Evolutionary conservation across 2,888 invertebrate species (phyloP).

Genomic region (Agriotes lineatus): DNA sequence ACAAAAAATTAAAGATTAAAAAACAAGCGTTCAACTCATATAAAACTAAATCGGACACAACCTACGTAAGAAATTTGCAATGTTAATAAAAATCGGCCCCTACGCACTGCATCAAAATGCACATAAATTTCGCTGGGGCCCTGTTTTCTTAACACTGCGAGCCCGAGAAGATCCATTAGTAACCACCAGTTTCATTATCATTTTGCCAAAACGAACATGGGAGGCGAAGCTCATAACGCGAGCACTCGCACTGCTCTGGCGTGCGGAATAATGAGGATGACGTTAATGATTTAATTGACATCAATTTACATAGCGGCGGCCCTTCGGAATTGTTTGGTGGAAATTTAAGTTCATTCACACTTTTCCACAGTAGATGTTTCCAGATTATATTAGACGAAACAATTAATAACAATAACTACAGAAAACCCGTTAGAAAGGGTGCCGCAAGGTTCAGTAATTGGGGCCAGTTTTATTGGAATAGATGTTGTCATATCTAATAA

Average conservation of each 20-base stretch:
- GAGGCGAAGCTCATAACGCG: background rate
- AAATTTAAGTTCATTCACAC: background rate
- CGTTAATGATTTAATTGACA: conserved; percentile 22
- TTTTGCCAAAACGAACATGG: background rate
- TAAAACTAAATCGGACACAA: too few species aligned
- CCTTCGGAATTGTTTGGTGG: background rate
- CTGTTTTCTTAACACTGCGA: too few species aligned
- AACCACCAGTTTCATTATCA: too few species aligned
- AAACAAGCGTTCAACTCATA: too few species aligned
- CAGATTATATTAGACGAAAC: background rate
- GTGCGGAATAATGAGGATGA: conserved; percentile 19
- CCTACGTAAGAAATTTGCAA: too few species aligned
- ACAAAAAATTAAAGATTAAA: too few species aligned
- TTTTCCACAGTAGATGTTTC: background rate
- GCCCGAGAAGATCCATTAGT: too few species aligned
- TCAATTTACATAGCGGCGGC: conserved; percentile 18
- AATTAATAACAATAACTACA: background rate
- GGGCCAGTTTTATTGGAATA: background rate
- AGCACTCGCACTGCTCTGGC: background rate
- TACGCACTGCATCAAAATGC: too few species aligned
- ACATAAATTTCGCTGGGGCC: too few species aligned
- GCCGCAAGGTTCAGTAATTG: background rate
- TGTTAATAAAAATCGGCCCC: too few species aligned
- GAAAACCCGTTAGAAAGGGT: background rate
- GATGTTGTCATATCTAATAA: background rate